Evolutionary conservation across 2,888 invertebrate species (phyloP).

Genomic region (Melanophora roralis): DNA sequence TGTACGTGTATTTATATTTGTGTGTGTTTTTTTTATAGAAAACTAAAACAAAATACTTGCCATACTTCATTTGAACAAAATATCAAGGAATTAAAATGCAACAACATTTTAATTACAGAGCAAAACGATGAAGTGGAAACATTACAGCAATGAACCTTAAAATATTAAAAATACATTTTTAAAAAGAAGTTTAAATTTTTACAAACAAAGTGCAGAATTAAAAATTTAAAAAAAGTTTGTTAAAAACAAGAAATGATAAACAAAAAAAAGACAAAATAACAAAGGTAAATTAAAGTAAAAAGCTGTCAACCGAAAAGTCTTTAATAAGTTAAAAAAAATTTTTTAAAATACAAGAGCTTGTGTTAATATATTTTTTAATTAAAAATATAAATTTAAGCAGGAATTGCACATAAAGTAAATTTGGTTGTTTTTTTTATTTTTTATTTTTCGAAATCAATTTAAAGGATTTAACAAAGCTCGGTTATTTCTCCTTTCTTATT

Average conservation of each 20-base stretch:
- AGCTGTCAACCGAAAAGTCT: not conserved
- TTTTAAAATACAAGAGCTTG: too few species aligned
- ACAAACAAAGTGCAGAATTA: constrained; percentile 18
- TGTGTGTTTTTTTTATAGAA: too few species aligned
- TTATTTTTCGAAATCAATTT: too few species aligned
- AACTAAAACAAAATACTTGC: constrained; percentile 36
- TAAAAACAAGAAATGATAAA: not conserved
- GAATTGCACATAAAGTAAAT: too few species aligned
- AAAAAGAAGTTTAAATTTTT: constrained; percentile 42
- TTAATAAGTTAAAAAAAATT: not conserved
- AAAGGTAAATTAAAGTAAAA: not conserved
- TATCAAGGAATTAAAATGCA: not conserved
- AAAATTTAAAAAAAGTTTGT: not conserved
- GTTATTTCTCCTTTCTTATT: too few species aligned
- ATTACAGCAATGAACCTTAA: constrained; percentile 53
- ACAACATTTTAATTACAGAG: constrained; percentile 51
- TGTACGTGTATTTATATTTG: not conserved
- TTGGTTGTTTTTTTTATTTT: too few species aligned
- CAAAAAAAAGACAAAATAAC: not conserved
- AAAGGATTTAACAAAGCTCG: too few species aligned
- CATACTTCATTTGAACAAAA: constrained; percentile 7
- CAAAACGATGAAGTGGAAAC: constrained; percentile 11
- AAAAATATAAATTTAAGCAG: too few species aligned
- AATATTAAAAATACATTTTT: constrained; percentile 26
- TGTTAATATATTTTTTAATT: too few species aligned